Evolutionary conservation across 2,797 vertebrate species (phyloP), one percentile per base, ranked within the genome.

Genomic region (Cynopterus sphinx): DNA sequence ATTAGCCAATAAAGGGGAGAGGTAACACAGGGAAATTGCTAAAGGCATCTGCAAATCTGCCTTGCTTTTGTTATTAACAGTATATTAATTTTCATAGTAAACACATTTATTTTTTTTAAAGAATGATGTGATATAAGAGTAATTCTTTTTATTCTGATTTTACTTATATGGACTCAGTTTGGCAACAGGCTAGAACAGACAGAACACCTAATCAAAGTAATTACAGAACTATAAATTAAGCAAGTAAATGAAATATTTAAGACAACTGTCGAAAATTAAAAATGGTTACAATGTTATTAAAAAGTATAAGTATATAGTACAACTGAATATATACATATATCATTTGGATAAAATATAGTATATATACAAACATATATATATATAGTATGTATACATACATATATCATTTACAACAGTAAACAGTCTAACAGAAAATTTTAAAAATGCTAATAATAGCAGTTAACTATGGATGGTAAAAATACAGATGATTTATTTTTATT

Each of bases 401-500:
- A 43, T 19, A 82, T 63, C n/a, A 74, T 61, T 92, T 65, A 59
- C 26, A 92, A 85, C 13, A 89, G 46, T 21, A 31, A 22, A 67
- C 3, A 55, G 10, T 81, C 41, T 68, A 19, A 91, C 49, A 81
- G 55, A 61, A 95, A 92, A 95, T 81, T 75, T 13, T 61, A 12
- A 87, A 89, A 87, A 95, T 57, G 71, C 36, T 74, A 86, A 83
- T 79, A 86, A 83, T 3, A 53, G 46, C 43, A 92, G 49, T 71
- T 74, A 78, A 49, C 67, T 92, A n/a, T 81, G 21, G 55, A 51
- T 81, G 6, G 39, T 84, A 83, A 86, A 91, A 90, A 83, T 55
- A 91, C 0, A 81, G 36, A 26, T 74, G 21, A 94, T 51, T 87
- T 93, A 74, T 84, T 94, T 96, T 92, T 87, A 73, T 84, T 95